These are phyloP conservation scores for western clawed frog (Xenopus tropicalis) DNA, from an alignment of 2,113 vertebrate species.

Conservation along the genomic window DNA sequence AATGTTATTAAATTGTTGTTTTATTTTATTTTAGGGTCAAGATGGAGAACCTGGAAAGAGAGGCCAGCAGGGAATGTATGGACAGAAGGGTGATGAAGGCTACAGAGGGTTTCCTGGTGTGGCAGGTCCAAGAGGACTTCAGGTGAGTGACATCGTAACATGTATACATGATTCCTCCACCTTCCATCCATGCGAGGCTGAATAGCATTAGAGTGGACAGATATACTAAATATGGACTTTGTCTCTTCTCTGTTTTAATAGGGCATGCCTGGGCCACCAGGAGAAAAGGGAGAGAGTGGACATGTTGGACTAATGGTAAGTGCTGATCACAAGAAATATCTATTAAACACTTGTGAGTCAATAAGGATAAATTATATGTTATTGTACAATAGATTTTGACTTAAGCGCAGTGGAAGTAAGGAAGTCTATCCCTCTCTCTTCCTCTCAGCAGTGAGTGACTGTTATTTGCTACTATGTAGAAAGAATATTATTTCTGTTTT, in stretches of 20 bases:
- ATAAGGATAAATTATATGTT: too few species aligned
- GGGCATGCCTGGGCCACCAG: conserved; percentile 85
- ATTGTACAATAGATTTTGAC: too few species aligned
- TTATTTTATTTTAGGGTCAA: conserved; percentile 67
- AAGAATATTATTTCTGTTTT: too few species aligned
- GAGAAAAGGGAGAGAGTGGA: conserved; percentile 88
- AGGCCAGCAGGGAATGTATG: conserved; percentile 85
- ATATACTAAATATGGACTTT: too few species aligned
- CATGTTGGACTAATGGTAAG: conserved; percentile 83
- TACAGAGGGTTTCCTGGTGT: conserved; percentile 72
- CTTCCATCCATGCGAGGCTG: background rate
- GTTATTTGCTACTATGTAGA: too few species aligned
- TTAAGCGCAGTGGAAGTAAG: too few species aligned
- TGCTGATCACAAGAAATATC: background rate
- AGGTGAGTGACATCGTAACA: conserved; percentile 61
- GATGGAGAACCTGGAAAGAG: conserved; percentile 83
- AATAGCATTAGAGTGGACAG: background rate
- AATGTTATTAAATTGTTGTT: background rate
- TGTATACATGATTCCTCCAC: too few species aligned
- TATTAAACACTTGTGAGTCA: too few species aligned
- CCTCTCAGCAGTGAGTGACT: too few species aligned
- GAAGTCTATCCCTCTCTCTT: too few species aligned
- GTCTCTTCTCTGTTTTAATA: conserved; percentile 44
- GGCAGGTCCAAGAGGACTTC: conserved; percentile 75
- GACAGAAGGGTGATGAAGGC: conserved; percentile 88